Evolutionary conservation across 2,113 vertebrate genomes (phyloP).

Genomic region (Sinocyclocheilus maitianheensis): DNA sequence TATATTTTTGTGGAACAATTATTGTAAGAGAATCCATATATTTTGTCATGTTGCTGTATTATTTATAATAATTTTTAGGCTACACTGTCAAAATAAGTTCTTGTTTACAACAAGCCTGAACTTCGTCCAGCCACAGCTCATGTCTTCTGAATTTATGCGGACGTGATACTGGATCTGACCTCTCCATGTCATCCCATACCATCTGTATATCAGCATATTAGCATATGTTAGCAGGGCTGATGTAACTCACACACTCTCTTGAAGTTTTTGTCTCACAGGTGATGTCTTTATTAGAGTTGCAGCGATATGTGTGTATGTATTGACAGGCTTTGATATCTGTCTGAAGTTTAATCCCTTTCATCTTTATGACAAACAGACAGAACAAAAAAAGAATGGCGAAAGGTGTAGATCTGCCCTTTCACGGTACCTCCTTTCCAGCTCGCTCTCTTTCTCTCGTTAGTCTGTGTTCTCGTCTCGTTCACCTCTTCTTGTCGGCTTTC

Average conservation of each 20-base stretch:
- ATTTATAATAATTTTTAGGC: not conserved
- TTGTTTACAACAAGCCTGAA: not conserved
- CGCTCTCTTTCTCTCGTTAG: slow-evolving; percentile 13
- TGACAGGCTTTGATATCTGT: slow-evolving; percentile 22
- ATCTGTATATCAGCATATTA: slow-evolving; percentile 23
- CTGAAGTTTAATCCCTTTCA: slow-evolving; percentile 42
- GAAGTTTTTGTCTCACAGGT: slow-evolving; percentile 38
- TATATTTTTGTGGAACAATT: not conserved
- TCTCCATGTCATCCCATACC: not conserved
- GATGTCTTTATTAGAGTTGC: slow-evolving; percentile 28
- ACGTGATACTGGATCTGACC: slow-evolving; percentile 34
- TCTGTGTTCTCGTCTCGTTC: slow-evolving; percentile 43
- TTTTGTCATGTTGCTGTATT: not conserved
- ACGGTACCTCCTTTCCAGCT: slow-evolving; percentile 34
- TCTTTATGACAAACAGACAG: slow-evolving; percentile 59
- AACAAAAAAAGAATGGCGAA: slow-evolving; percentile 57
- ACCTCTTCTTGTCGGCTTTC: slow-evolving; percentile 25
- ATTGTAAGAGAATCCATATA: not conserved
- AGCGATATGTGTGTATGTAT: slow-evolving; percentile 12
- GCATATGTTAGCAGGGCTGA: slow-evolving; percentile 11
- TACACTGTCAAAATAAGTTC: not conserved
- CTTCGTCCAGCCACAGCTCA: not conserved
- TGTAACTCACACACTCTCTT: slow-evolving; percentile 14
- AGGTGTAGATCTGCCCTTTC: slow-evolving; percentile 66
- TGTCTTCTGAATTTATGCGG: not conserved